phyloP scores from a whole-genome alignment of 1,140 invertebrate genomes.

The Parasteatoda tepidariorum region DNA sequence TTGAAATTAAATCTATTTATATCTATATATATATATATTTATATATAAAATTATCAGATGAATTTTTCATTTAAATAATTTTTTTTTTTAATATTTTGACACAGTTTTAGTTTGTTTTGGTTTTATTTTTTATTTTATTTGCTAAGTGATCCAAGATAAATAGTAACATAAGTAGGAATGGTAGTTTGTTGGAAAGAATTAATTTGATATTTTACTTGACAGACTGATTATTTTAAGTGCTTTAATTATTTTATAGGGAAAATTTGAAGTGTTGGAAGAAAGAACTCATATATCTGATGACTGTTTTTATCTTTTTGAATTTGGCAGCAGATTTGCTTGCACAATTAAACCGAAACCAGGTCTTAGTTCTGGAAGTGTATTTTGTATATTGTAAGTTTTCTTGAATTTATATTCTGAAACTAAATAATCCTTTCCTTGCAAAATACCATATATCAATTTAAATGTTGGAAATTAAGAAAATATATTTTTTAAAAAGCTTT shows the following conservation, averaged over 20 bases:
- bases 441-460: not conserved
- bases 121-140: no score
- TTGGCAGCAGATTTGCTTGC: conserved; percentile 34
- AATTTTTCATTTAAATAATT: no score
- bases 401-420: not conserved
- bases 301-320: conserved; percentile 57
- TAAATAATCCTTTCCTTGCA: not conserved
- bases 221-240: no score
- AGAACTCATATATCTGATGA: not conserved
- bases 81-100: no score
- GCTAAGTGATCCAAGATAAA: no score
- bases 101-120: no score
- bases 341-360: not conserved
- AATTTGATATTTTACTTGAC: no score
- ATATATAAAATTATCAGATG: no score
- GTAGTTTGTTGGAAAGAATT: no score
- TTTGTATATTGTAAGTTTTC: conserved; percentile 59
- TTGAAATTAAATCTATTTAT: no score
- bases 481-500: not conserved
- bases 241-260: conserved; percentile 21
- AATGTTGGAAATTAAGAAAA: not conserved
- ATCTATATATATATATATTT: no score
- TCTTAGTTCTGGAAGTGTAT: conserved; percentile 52
- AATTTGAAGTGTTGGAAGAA: conserved; percentile 55
- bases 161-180: no score